These are phyloP conservation scores for Tipula unca DNA, from an alignment of 2,888 invertebrate species.

Conservation along the genomic window DNA sequence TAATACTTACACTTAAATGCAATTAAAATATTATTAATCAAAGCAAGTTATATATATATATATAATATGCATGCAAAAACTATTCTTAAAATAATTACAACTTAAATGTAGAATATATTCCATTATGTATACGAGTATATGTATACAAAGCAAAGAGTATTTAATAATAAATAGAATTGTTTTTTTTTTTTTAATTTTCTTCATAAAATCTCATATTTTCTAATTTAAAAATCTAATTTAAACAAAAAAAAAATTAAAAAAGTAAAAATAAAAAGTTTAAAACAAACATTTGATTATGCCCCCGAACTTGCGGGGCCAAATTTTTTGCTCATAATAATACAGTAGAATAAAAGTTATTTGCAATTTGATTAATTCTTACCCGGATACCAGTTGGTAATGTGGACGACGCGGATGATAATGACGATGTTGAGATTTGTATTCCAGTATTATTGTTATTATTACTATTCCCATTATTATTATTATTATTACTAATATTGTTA, in stretches of 20 bases:
- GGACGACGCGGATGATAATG: neutral
- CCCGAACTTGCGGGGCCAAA: neutral
- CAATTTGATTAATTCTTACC: conserved; percentile 15
- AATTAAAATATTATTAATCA: neutral
- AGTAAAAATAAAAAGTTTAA: neutral
- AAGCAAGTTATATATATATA: neutral
- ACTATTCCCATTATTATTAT: neutral
- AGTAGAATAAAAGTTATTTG: conserved; percentile 8
- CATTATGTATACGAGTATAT: neutral
- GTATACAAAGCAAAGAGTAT: too few relatives aligned
- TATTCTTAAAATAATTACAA: neutral
- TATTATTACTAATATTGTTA: neutral
- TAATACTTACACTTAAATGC: neutral
- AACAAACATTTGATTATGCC: neutral
- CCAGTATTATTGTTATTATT: neutral
- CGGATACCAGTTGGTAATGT: conserved; percentile 16
- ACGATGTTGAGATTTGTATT: neutral
- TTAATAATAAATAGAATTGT: neutral
- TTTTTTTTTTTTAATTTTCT: neutral
- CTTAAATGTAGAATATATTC: neutral
- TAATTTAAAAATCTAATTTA: neutral
- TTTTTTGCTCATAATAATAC: neutral
- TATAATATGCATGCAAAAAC: neutral
- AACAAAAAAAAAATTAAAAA: neutral
- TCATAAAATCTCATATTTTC: neutral